Percentiles rank a stretch among this genome's conserved stretches.
Conservation (phyloP, 2,888 invertebrate species). For the Mantis religiosa region DNA sequence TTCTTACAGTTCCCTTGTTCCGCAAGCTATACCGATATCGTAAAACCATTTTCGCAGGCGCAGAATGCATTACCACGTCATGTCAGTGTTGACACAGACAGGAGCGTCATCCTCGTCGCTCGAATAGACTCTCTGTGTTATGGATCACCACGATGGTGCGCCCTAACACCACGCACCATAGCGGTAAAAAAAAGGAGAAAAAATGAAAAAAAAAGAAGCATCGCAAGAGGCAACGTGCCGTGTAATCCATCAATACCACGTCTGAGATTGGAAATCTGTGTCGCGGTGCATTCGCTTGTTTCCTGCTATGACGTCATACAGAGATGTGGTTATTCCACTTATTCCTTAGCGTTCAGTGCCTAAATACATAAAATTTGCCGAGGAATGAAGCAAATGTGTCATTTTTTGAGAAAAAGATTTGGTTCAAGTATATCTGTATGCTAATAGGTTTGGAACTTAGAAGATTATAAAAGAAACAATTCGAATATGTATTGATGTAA, state of each 20-base stretch:
- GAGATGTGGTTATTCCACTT: neutral
- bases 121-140: neutral
- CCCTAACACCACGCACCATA: neutral
- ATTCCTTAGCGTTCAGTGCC: neutral
- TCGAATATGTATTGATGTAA: too few species aligned
- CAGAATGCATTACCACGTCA: neutral
- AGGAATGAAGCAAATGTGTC: neutral
- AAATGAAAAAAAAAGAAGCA: neutral
- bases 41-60: neutral
- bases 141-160: neutral
- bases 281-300: neutral
- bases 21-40: neutral
- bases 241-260: neutral
- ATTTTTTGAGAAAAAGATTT: too few species aligned
- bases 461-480: too few species aligned
- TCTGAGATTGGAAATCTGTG: neutral
- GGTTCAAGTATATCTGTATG: too few species aligned
- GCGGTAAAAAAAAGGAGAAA: neutral
- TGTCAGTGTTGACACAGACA: constrained; percentile 6
- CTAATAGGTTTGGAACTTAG: too few species aligned
- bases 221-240: neutral
- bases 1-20: neutral
- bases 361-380: neutral
- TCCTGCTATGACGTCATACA: neutral
- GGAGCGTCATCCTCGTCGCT: neutral